phyloP scores from a whole-genome alignment of 2,797 vertebrate genomes.

The Neoniphon sammara region DNA sequence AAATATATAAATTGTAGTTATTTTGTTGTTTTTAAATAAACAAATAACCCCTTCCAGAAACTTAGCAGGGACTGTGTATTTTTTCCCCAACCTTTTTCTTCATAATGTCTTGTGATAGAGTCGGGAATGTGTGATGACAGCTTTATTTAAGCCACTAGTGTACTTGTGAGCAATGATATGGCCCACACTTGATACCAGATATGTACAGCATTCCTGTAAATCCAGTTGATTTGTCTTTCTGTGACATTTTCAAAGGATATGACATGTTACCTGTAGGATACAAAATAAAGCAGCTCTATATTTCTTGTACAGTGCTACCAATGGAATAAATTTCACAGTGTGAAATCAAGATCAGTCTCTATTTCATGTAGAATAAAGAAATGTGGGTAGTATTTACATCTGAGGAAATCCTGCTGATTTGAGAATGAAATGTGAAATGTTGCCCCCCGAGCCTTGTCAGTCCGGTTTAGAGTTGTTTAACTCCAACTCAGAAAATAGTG shows the following conservation, averaged over 20 bases:
- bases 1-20: slow-evolving; percentile 35
- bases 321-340: slow-evolving; percentile 73
- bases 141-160: slow-evolving; percentile 56
- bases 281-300: slow-evolving; percentile 60
- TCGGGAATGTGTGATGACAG: not conserved
- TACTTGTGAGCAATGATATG: slow-evolving; percentile 43
- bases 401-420: not conserved
- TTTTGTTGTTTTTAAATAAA: slow-evolving; percentile 16
- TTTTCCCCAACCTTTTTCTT: not conserved
- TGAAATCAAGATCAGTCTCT: slow-evolving; percentile 6
- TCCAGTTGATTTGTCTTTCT: not conserved
- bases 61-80: slow-evolving; percentile 28
- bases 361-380: slow-evolving; percentile 9
- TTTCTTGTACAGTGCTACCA: slow-evolving; percentile 73
- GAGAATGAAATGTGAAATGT: not conserved
- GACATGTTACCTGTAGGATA: slow-evolving; percentile 36
- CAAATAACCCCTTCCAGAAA: not conserved
- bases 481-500: slow-evolving; percentile 24
- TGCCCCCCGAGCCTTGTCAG: not conserved
- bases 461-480: slow-evolving; percentile 2
- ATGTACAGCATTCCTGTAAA: slow-evolving; percentile 54
- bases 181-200: slow-evolving; percentile 25
- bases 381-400: not conserved
- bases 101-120: not conserved
- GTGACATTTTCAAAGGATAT: not conserved